These are phyloP conservation scores for Cotesia vestalis DNA, from an alignment of 1,140 invertebrate species.

Conservation along the genomic window DNA sequence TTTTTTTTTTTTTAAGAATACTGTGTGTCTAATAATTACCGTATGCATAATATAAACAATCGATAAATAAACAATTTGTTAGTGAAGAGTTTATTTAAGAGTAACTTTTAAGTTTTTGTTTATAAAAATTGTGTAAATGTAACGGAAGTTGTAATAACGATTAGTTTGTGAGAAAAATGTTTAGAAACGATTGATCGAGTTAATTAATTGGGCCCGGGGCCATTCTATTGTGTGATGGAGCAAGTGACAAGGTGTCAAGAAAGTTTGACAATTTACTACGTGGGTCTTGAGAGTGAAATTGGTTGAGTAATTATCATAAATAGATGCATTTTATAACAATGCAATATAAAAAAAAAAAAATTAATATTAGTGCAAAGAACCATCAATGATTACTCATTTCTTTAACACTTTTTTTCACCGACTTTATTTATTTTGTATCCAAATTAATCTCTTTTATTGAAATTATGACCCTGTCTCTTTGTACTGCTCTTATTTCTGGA, in stretches of 20 bases:
- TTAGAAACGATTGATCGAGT: constrained; percentile 34
- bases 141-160: constrained; percentile 32
- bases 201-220: constrained; percentile 17
- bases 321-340: not conserved
- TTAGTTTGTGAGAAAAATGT: constrained; percentile 29
- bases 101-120: not conserved
- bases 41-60: too few species aligned
- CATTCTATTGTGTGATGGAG: constrained; percentile 33
- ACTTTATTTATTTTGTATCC: too few species aligned
- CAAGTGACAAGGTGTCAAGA: constrained; percentile 20
- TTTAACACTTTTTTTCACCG: too few species aligned
- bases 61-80: too few species aligned
- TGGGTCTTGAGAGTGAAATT: constrained; percentile 58
- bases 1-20: not conserved
- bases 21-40: too few species aligned
- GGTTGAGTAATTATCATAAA: constrained; percentile 36
- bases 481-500: too few species aligned
- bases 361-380: not conserved
- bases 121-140: not conserved
- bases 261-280: constrained; percentile 51
- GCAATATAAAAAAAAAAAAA: constrained; percentile 3
- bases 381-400: not conserved
- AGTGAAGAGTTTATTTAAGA: too few species aligned
- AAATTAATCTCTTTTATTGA: too few species aligned
- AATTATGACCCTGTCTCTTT: too few species aligned